phyloP scores from a whole-genome alignment of 2,888 invertebrate species.

The Troglohyphantes excavatus region DNA sequence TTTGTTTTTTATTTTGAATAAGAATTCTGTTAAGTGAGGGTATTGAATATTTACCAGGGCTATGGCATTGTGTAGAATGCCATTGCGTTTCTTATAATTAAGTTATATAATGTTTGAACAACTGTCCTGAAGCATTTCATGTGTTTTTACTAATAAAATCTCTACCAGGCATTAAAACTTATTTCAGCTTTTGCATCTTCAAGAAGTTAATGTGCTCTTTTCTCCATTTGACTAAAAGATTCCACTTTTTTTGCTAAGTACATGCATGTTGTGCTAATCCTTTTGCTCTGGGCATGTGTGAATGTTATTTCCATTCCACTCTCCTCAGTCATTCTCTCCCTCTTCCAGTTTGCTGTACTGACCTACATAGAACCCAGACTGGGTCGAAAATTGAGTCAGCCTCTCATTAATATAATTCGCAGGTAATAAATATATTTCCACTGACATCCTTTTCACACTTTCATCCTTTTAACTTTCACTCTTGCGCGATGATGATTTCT shows the following conservation, averaged over 20 bases:
- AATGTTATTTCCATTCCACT: conserved; percentile 78
- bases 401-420: conserved; percentile 94
- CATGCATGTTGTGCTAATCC: conserved; percentile 72
- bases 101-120: too few relatives aligned
- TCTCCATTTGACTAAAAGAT: conserved; percentile 49
- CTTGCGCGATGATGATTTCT: conserved; percentile 15
- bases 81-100: too few relatives aligned
- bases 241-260: conserved; percentile 67
- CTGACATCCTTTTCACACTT: conserved; percentile 74
- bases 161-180: neutral
- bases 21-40: too few relatives aligned
- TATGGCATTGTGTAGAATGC: too few relatives aligned
- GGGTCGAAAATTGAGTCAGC: conserved; percentile 93
- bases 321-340: conserved; percentile 78
- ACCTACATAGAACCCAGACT: conserved; percentile 93
- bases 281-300: conserved; percentile 76
- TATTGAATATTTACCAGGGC: too few relatives aligned
- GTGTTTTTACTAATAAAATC: too few relatives aligned
- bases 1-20: too few relatives aligned
- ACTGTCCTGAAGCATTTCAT: too few relatives aligned
- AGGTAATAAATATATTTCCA: conserved; percentile 86
- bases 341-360: conserved; percentile 91
- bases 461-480: conserved; percentile 49
- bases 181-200: conserved; percentile 33
- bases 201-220: conserved; percentile 44